These are phyloP conservation scores for Scaptomyza montana DNA, from an alignment of 1,140 invertebrate species.

Conservation along the genomic window DNA sequence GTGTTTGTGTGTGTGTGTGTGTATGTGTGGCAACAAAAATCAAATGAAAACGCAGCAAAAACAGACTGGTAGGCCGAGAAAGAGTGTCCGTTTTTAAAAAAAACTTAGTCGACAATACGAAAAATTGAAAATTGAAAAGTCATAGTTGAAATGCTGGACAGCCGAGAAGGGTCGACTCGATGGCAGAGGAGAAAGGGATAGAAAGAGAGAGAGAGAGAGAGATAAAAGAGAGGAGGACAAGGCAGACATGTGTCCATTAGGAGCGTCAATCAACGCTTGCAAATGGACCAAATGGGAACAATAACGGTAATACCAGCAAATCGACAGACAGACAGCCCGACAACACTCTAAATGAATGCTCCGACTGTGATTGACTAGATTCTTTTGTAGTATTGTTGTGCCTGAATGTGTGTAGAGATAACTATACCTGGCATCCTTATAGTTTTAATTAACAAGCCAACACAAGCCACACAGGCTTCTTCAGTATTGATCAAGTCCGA, in stretches of 20 bases:
- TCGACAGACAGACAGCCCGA: background rate
- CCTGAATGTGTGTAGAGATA: too few relatives aligned
- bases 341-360: slow-evolving; percentile 5
- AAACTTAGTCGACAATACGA: slow-evolving; percentile 35
- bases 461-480: too few relatives aligned
- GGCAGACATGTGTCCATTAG: slow-evolving; percentile 27
- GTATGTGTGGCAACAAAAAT: slow-evolving; percentile 9
- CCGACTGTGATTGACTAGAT: slow-evolving; percentile 11
- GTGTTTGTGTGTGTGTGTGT: slow-evolving; percentile 7
- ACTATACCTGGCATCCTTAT: background rate
- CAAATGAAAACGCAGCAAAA: background rate
- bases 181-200: background rate
- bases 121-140: slow-evolving; percentile 47
- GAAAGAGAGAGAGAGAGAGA: background rate
- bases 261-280: slow-evolving; percentile 26
- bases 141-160: slow-evolving; percentile 35
- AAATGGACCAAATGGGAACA: slow-evolving; percentile 12
- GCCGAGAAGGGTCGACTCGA: background rate
- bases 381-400: background rate
- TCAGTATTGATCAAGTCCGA: background rate
- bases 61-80: background rate
- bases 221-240: too few relatives aligned
- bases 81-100: background rate
- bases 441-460: background rate
- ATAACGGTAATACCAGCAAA: background rate